These are phyloP conservation scores for Hapalemur alaotrensis DNA, from an alignment of 2,797 vertebrate genomes.

Conservation along the genomic window DNA sequence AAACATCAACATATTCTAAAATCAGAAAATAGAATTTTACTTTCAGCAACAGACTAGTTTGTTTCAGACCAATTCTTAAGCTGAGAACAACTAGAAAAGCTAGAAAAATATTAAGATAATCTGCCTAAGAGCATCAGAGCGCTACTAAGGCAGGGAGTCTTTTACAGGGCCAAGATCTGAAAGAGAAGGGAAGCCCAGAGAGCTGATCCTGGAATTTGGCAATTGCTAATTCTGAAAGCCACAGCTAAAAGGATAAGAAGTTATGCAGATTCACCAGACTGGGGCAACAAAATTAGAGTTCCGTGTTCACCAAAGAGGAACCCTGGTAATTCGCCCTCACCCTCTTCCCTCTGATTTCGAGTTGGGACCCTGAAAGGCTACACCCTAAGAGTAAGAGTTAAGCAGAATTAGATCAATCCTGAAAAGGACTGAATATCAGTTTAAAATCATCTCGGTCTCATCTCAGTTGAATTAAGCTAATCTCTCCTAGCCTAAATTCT, in stretches of 20 bases:
- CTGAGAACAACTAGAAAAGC: not conserved
- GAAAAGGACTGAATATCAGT: not conserved
- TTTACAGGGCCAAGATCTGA: not conserved
- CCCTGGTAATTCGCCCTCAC: not conserved
- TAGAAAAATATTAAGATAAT: not conserved
- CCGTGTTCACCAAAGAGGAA: not conserved
- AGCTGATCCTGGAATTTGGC: not conserved
- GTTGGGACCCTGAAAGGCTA: not conserved
- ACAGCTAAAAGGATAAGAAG: not conserved
- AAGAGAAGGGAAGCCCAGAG: not conserved
- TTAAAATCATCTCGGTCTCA: not conserved
- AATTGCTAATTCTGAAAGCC: not conserved
- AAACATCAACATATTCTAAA: not conserved
- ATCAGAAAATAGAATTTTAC: not conserved
- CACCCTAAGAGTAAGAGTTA: not conserved
- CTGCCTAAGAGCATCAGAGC: not conserved
- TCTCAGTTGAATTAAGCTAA: not conserved
- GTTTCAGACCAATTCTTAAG: not conserved
- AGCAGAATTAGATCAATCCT: not conserved
- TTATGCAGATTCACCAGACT: not conserved
- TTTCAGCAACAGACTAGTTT: not conserved
- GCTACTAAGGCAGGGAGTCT: not conserved
- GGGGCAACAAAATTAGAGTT: not conserved
- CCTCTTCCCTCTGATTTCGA: not conserved
- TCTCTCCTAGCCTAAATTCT: not conserved